Base-by-base conservation (phyloP, 2,888 invertebrate species). In the Suillia variegata region DNA sequence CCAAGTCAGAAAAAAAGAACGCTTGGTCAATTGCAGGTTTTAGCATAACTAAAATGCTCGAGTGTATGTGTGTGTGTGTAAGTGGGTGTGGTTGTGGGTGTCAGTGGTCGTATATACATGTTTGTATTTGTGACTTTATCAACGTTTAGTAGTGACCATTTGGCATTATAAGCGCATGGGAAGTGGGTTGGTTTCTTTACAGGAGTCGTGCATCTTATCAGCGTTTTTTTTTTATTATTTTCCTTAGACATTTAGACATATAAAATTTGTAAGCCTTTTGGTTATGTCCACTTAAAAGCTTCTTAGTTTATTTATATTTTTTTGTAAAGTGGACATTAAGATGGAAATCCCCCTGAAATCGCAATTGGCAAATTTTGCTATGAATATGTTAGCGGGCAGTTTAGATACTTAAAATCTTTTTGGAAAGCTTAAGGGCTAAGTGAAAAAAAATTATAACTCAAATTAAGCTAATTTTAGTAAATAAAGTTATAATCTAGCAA, bases 361-460 rank as follows among this genome's bases (percentile, higher is more conserved):
- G 6, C 5, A 26, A 38, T 56, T 45, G 5, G 18, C 12, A 38
- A 60, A 66, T 61, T 61, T 51, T 21, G 54, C 50, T 62, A 58
- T 68, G 61, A 70, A 70, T 70, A 70, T 68, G 67, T 70, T 67
- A 69, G 63, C 62, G 47, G 48, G 50, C 60, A 58, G 58, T 62
- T 48, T 26, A 6, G 48, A 22, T 67, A 68, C 67, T 68, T 66
- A 31, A 31, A 31, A 31, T n/a, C n/a, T n/a, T n/a, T n/a, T n/a
- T n/a, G n/a, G n/a, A n/a, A n/a, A n/a, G n/a, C n/a, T n/a, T n/a
- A n/a, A n/a, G n/a, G n/a, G n/a, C n/a, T n/a, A n/a, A n/a, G n/a
- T n/a, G n/a, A n/a, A n/a, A n/a, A n/a, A n/a, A n/a, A n/a, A n/a
- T n/a, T n/a, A n/a, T n/a, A n/a, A n/a, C n/a, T n/a, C n/a, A n/a